Conservation (phyloP, 2,113 vertebrate genomes). For the Pitta sordida region DNA sequence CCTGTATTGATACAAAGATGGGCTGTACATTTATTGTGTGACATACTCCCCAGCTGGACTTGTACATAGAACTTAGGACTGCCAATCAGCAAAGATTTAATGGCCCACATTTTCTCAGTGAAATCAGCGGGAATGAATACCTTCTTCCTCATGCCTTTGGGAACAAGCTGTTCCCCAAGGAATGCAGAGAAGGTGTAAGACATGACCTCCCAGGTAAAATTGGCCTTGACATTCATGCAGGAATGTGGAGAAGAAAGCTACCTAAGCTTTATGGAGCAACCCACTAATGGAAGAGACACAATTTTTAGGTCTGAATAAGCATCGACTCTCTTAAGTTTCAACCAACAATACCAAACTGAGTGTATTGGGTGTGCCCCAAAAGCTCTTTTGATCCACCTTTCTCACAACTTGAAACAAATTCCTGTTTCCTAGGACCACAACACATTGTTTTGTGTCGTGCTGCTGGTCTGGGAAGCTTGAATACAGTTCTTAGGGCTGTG, state of each 20-base stretch:
- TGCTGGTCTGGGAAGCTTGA: neutral
- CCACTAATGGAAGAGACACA: neutral
- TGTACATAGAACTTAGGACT: neutral
- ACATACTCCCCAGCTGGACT: neutral
- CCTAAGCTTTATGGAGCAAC: neutral
- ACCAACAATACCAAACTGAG: neutral
- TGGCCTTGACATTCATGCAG: neutral
- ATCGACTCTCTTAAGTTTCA: neutral
- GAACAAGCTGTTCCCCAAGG: neutral
- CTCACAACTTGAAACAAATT: neutral
- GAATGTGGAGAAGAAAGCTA: neutral
- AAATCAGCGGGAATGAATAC: neutral
- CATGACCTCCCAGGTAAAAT: neutral
- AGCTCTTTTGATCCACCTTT: constrained; percentile 44
- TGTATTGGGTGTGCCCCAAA: neutral
- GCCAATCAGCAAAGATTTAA: neutral
- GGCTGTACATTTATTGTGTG: neutral
- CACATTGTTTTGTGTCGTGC: rapidly evolving
- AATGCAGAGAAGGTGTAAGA: neutral
- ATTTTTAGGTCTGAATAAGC: neutral
- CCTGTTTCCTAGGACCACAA: neutral
- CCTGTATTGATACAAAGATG: neutral
- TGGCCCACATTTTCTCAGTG: neutral
- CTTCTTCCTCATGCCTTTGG: neutral
- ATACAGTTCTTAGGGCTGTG: neutral